Evolutionary conservation across 2,888 invertebrate species (phyloP), one percentile per base, ranked within the genome.

Genomic region (Acanthosepion esculentum): DNA sequence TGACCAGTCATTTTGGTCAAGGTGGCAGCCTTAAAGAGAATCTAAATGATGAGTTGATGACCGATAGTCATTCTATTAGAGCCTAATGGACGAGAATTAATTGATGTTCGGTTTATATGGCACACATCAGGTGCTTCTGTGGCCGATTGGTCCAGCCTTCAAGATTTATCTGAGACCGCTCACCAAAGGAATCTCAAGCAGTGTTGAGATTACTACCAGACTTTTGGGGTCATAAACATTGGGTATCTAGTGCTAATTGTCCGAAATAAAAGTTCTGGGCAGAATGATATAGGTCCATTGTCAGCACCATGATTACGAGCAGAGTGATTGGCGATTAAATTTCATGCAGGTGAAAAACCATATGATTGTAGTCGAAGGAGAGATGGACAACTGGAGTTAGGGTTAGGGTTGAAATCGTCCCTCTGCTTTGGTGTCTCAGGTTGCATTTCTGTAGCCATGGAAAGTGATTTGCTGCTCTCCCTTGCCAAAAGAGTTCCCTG

Each of bases 281-380:
- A 15, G n/a, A 78, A 78, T 78, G 78, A 78, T n/a, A n/a, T n/a
- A 78, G n/a, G n/a, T 78, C n/a, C 78, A 78, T 78, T 78, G 78
- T 78, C 78, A 78, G n/a, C 78, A 33, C 15, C 12, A 18, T 78
- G 78, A 78, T 78, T 78, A 33, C 78, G 18, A 33, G 15, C 12
- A 78, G 78, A 78, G 12, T 33, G 78, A 78, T n/a, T n/a, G 78
- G 12, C 78, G n/a, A 78, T 78, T n/a, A 78, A 15, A 33, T 78
- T 78, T 78, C 78, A n/a, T 78, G n/a, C n/a, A n/a, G 78, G 78
- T 78, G 78, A 78, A 78, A 78, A 78, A 78, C n/a, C 78, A 78
- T n/a, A 78, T 78, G n/a, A 78, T 78, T 78, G n/a, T 78, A 5
- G n/a, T 59, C 23, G 50, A 50, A 50, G 50, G 26, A 23, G 23